These are phyloP conservation scores for Ciconia maguari DNA, from an alignment of 2,113 vertebrate species.

Conservation along the genomic window DNA sequence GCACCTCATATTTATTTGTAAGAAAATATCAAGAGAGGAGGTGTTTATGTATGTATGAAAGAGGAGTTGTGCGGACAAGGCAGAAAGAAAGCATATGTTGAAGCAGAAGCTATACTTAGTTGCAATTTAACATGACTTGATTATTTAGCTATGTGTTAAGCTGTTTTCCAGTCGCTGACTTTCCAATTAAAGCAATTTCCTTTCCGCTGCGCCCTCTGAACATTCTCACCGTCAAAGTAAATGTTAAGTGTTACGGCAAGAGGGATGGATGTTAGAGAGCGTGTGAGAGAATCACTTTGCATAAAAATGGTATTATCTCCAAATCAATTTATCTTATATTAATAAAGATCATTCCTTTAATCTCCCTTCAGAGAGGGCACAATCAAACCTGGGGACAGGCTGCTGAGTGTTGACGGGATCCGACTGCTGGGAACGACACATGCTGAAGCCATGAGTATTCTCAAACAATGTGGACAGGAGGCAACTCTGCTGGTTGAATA, in stretches of 20 bases:
- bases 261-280: background rate
- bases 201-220: conserved; percentile 21
- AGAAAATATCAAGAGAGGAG: background rate
- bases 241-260: conserved; percentile 52
- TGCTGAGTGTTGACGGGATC: conserved; percentile 96
- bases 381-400: conserved; percentile 91
- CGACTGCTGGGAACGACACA: conserved; percentile 91
- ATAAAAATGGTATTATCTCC: conserved; percentile 40
- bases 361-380: conserved; percentile 88
- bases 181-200: conserved; percentile 61
- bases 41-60: background rate
- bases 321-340: conserved; percentile 23
- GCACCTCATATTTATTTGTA: background rate
- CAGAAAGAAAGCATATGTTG: conserved; percentile 27
- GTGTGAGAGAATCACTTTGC: background rate
- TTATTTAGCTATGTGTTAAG: conserved; percentile 38
- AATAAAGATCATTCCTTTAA: conserved; percentile 58
- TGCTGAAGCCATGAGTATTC: conserved; percentile 94
- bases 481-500: conserved; percentile 94
- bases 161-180: conserved; percentile 58
- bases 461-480: conserved; percentile 97
- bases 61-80: background rate
- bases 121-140: conserved; percentile 13
- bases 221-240: conserved; percentile 24
- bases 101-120: conserved; percentile 24